Percentiles rank a stretch among this genome's conserved stretches.
These are phyloP conservation scores for Karalla daura DNA, from an alignment of 2,797 vertebrate genomes.

Conservation along the genomic window DNA sequence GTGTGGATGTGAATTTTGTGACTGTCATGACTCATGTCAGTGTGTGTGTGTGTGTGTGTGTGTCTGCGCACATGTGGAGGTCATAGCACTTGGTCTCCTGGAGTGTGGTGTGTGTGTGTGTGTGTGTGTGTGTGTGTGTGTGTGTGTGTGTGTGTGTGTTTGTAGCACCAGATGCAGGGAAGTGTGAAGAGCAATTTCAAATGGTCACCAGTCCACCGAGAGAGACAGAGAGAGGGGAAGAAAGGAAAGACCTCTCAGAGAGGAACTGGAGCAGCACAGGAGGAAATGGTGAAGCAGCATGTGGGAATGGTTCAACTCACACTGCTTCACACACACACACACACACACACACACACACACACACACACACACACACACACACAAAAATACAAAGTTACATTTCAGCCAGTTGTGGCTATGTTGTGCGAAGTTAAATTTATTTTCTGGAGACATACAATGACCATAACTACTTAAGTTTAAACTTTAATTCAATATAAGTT, in stretches of 20 bases:
- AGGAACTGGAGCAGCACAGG: conserved; percentile 43
- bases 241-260: conserved; percentile 41
- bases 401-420: too few relatives aligned
- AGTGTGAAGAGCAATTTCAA: conserved; percentile 78
- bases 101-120: neutral
- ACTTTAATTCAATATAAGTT: too few relatives aligned
- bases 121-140: conserved; percentile 8
- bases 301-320: conserved; percentile 28
- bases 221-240: conserved; percentile 29
- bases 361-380: too few relatives aligned
- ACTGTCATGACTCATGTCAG: conserved; percentile 34
- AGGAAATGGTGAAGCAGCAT: conserved; percentile 33
- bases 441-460: too few relatives aligned
- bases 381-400: too few relatives aligned
- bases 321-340: conserved; percentile 21
- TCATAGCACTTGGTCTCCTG: neutral
- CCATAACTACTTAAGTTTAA: too few relatives aligned
- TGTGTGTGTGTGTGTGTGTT: conserved; percentile 5
- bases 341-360: neutral
- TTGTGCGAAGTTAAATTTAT: too few relatives aligned
- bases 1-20: conserved; percentile 28
- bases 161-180: conserved; percentile 43
- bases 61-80: neutral
- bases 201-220: conserved; percentile 58
- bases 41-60: conserved; percentile 8